Evolutionary conservation across 2,113 vertebrate genomes (phyloP), one percentile per base, ranked within the genome.

Genomic region (Sinocyclocheilus grahami): DNA sequence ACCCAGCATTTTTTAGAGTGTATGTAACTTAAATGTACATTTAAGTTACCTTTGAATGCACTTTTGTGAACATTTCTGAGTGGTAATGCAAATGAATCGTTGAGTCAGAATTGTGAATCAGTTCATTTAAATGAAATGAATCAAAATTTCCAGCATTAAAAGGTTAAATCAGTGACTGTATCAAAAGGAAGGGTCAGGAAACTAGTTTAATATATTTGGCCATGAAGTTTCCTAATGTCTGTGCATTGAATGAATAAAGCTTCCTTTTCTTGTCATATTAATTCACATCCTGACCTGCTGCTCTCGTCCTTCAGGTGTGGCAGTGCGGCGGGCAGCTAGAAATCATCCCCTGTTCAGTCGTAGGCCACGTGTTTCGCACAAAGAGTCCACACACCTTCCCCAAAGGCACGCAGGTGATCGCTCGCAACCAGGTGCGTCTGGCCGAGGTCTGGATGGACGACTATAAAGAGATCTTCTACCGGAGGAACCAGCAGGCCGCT

Each of bases 371-470:
- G 85, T 99, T 99, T 94, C 97, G 98, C 90, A 98, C 96, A 89
- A 99, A 99, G 95, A 99, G 98, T 91, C 98, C 98, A 46, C 98
- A 99, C 93, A 96, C 96, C 87, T 99, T 99, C 88, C 98, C 98
- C 78, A 99, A 98, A 94, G 98, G 98, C 72, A 99, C 97, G 24
- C 97, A 98, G 89, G 98, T 99, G 88, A 99, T 99, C 83, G 96
- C 97, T 83, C 96, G 97, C 58, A 99, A 99, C 92, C 97, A 98
- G 93, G 98, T 99, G 24, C 97, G 98, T 39, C 96, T 99, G 93
- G 98, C 98, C 8, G 98, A 99, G 93, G 98, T 99, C 86, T 99
- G 98, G 98, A 99, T 99, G 98, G 98, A 98, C 87, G 96, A 97
- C 71, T 99, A 97, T 91, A 99, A 98, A 92, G 96, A 98, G 92